Evolutionary conservation across 2,797 vertebrate species (phyloP).

Genomic region (Sebastes elongatus): DNA sequence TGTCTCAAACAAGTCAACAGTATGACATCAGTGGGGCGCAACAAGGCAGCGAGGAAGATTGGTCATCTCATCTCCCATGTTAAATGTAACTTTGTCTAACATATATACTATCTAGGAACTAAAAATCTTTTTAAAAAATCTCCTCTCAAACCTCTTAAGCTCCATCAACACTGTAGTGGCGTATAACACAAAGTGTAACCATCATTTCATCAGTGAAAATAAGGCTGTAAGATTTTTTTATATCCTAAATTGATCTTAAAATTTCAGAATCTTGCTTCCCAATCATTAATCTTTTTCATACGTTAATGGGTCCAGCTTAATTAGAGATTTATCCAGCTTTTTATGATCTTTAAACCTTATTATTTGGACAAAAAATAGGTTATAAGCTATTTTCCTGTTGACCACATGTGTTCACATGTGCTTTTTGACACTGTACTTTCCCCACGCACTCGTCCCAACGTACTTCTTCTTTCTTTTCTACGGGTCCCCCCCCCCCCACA

Average conservation of each 20-base stretch:
- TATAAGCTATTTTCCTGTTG: slow-evolving; percentile 22
- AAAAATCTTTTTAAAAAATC: not conserved
- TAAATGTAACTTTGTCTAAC: not conserved
- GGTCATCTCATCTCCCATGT: not conserved
- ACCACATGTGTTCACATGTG: not conserved
- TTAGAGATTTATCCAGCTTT: not conserved
- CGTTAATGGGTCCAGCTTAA: not conserved
- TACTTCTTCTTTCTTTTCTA: slow-evolving; percentile 24
- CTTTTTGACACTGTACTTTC: slow-evolving; percentile 34
- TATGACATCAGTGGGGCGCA: not conserved
- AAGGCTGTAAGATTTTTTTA: not conserved
- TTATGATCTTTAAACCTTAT: not conserved
- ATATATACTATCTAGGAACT: not conserved
- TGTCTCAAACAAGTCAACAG: slow-evolving; percentile 4
- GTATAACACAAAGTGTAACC: not conserved
- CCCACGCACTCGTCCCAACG: slow-evolving; percentile 26
- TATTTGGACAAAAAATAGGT: slow-evolving; percentile 7
- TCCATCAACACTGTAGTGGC: not conserved
- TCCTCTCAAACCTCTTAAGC: not conserved
- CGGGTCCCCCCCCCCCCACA: not conserved
- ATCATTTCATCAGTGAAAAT: not conserved
- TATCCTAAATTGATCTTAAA: not conserved
- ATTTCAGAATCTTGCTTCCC: not conserved
- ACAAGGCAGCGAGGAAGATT: not conserved
- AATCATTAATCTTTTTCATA: not conserved